Conservation (phyloP, 2,797 vertebrate species). For the Amazona finschi region DNA sequence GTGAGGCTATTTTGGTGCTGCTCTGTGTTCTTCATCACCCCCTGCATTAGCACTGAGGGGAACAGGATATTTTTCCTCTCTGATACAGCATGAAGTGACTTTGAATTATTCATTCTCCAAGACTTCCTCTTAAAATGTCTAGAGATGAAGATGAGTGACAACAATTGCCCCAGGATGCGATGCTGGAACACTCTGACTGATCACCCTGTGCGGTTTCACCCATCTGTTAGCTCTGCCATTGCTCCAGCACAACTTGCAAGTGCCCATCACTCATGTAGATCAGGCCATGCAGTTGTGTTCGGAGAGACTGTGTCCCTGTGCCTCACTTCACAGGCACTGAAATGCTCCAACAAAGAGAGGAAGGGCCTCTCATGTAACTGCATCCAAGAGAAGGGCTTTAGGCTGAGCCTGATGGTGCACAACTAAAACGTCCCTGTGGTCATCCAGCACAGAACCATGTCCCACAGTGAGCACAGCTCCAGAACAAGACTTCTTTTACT, state of each 20-base stretch:
- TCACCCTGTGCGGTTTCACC: neutral
- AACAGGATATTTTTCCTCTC: neutral
- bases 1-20: neutral
- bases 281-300: neutral
- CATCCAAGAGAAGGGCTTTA: neutral
- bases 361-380: neutral
- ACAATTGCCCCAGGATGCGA: neutral
- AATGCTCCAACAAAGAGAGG: neutral
- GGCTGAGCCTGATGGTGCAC: neutral
- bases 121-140: neutral
- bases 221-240: neutral
- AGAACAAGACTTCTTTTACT: neutral
- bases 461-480: fast-evolving
- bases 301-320: neutral
- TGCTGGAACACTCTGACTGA: neutral
- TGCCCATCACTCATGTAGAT: neutral
- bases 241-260: neutral
- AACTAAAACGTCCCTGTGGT: neutral
- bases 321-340: neutral
- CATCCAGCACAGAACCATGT: fast-evolving
- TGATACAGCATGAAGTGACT: neutral
- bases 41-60: neutral
- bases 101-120: neutral
- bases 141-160: neutral
- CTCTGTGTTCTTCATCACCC: neutral